These are phyloP conservation scores for Sturmia bella DNA, from an alignment of 2,888 invertebrate genomes.

Conservation along the genomic window DNA sequence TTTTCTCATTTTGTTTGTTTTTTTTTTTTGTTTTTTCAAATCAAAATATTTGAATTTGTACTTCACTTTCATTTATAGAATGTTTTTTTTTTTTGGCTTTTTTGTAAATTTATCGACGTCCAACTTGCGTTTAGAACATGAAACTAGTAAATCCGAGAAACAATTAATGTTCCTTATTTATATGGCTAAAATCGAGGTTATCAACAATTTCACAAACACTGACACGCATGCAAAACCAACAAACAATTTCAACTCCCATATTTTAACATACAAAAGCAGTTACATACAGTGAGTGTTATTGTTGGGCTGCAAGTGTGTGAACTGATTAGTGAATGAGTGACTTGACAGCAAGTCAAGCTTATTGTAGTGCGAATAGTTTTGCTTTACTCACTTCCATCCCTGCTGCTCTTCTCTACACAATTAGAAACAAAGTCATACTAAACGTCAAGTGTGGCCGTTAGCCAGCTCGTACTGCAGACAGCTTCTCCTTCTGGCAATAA, in stretches of 20 bases:
- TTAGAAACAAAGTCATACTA: conserved; percentile 16
- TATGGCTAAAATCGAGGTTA: conserved; percentile 81
- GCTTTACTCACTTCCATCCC: conserved; percentile 28
- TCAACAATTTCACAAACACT: conserved; percentile 68
- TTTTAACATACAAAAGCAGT: conserved; percentile 42
- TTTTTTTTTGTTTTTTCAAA: conserved; percentile 7
- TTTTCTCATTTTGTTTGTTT: no score
- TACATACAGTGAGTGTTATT: no score
- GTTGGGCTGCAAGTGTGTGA: conserved; percentile 19
- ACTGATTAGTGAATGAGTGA: conserved; percentile 34
- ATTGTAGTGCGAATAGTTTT: conserved; percentile 40
- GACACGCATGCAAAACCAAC: conserved; percentile 13
- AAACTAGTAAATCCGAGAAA: conserved; percentile 77
- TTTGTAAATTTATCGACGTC: conserved; percentile 47
- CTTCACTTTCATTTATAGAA: background rate
- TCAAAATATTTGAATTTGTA: background rate
- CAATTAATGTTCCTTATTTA: conserved; percentile 80
- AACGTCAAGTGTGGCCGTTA: conserved; percentile 29
- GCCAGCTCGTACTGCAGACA: no score
- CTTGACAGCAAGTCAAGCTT: conserved; percentile 44
- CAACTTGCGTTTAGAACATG: conserved; percentile 77
- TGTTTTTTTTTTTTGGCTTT: conserved; percentile 20
- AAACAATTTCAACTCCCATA: background rate
- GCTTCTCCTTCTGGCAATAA: no score
- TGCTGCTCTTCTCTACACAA: background rate